Conservation (phyloP, 2,797 vertebrate species). For the Microcaecilia unicolor region DNA sequence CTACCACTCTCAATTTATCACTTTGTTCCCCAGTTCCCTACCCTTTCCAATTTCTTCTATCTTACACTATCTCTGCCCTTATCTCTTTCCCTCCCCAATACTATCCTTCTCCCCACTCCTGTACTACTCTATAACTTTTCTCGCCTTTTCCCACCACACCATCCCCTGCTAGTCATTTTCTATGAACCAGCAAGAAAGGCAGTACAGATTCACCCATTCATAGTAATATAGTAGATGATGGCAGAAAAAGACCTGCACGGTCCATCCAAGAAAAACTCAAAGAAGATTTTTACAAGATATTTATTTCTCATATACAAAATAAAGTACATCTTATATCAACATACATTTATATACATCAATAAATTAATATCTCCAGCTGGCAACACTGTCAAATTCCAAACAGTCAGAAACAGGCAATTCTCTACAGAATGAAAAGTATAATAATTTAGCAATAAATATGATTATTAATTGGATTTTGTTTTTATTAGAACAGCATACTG, state of each 20-base stretch:
- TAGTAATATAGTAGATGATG: no score
- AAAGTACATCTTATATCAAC: conserved; percentile 95
- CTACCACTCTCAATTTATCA: no score
- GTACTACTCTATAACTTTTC: no score
- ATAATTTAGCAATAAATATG: conserved; percentile 97
- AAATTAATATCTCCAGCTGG: conserved; percentile 74
- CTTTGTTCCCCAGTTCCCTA: not conserved
- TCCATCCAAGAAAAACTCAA: no score
- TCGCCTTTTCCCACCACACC: not conserved
- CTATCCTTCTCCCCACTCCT: no score
- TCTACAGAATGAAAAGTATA: conserved; percentile 83
- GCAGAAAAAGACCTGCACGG: not conserved
- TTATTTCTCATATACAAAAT: conserved; percentile 99
- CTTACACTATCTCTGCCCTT: not conserved
- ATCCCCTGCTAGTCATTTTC: no score
- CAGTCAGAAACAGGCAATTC: conserved; percentile 65
- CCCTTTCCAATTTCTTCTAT: not conserved
- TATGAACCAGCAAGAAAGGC: not conserved
- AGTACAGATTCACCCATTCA: conserved; percentile 10
- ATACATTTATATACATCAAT: conserved; percentile 96
- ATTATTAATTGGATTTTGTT: conserved; percentile 61
- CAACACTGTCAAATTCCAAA: conserved; percentile 9
- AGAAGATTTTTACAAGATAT: conserved; percentile 82
- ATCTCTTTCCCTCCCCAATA: no score
- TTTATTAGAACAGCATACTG: conserved; percentile 69